Percentiles rank a stretch among this genome's conserved stretches.
Conservation (phyloP, 1,140 invertebrate species). For the Drosophila nasuta region DNA sequence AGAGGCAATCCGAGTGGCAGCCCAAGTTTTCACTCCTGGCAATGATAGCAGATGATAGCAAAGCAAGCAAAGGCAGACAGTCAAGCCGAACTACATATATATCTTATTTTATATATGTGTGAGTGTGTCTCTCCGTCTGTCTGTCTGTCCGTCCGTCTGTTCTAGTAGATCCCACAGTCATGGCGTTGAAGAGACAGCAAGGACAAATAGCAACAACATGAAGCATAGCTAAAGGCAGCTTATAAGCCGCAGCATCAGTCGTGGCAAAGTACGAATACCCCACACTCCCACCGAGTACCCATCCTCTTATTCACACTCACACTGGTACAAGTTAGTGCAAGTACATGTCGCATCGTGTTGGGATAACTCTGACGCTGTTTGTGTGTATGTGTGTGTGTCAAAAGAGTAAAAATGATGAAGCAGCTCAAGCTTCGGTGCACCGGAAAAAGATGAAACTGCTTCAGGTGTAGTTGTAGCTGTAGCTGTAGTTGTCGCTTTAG, state of each 20-base stretch:
- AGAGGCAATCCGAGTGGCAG: constrained; percentile 2
- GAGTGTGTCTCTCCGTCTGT: not conserved
- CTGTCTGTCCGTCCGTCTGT: not conserved
- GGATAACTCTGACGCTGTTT: not conserved
- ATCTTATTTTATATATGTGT: constrained; percentile 1
- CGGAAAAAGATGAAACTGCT: constrained; percentile 78
- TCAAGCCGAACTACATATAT: constrained; percentile 27
- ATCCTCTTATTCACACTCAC: constrained; percentile 2
- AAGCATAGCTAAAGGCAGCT: constrained; percentile 41
- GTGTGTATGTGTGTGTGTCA: constrained; percentile 16
- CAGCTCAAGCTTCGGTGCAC: constrained; percentile 59
- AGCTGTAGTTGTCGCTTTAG: constrained; percentile 11
- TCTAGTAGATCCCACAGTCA: constrained; percentile 1
- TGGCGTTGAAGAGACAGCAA: constrained; percentile 48
- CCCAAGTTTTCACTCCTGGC: constrained; percentile 8
- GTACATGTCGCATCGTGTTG: constrained; percentile 2
- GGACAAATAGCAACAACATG: constrained; percentile 48
- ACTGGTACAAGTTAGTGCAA: constrained; percentile 10
- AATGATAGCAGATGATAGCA: constrained; percentile 16
- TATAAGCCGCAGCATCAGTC: constrained; percentile 56
- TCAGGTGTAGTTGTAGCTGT: constrained; percentile 25
- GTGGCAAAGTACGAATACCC: constrained; percentile 41
- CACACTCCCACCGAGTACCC: no score
- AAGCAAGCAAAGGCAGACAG: constrained; percentile 11
- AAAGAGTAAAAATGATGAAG: constrained; percentile 75